A percentile compares a stretch with the other conserved stretches of the same genome.
phyloP scores from a whole-genome alignment of 1,140 invertebrate species.

The Brachionus koreanus region DNA sequence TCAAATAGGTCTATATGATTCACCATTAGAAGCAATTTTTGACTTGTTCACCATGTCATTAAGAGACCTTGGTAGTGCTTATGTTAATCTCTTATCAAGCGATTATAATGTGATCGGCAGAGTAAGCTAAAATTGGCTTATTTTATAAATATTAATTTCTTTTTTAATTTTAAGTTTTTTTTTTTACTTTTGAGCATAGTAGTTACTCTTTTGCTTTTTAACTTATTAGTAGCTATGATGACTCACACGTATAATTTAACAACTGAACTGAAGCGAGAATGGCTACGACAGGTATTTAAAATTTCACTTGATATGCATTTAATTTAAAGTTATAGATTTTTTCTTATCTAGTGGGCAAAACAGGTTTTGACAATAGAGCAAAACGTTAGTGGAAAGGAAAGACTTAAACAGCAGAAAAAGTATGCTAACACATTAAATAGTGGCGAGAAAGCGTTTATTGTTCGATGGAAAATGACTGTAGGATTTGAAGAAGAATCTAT shows the following conservation, averaged over 20 bases:
- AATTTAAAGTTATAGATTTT: neutral
- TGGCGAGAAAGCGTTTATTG: neutral
- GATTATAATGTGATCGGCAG: conserved; percentile 9
- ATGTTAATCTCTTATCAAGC: neutral
- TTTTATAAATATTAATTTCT: too few species aligned
- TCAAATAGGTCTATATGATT: neutral
- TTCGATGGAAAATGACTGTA: conserved; percentile 43
- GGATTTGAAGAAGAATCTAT: neutral
- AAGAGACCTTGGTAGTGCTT: neutral
- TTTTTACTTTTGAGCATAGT: conserved; percentile 94
- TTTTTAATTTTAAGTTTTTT: conserved; percentile 65
- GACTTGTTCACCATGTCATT: conserved; percentile 30
- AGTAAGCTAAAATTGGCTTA: neutral
- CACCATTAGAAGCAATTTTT: neutral
- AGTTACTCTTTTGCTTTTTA: conserved; percentile 86
- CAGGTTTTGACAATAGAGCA: conserved; percentile 93
- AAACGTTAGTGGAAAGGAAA: conserved; percentile 79
- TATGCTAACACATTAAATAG: conserved; percentile 75
- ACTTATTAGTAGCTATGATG: conserved; percentile 99
- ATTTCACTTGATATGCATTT: neutral
- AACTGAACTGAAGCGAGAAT: conserved; percentile 91
- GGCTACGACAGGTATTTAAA: conserved; percentile 75
- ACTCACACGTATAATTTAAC: conserved; percentile 95
- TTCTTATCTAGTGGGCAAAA: conserved; percentile 71
- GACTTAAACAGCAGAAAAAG: conserved; percentile 74